Percentiles rank a stretch among this genome's conserved stretches.
These are phyloP conservation scores for Tarsius wallacei DNA, from an alignment of 2,797 vertebrate genomes.

Conservation along the genomic window DNA sequence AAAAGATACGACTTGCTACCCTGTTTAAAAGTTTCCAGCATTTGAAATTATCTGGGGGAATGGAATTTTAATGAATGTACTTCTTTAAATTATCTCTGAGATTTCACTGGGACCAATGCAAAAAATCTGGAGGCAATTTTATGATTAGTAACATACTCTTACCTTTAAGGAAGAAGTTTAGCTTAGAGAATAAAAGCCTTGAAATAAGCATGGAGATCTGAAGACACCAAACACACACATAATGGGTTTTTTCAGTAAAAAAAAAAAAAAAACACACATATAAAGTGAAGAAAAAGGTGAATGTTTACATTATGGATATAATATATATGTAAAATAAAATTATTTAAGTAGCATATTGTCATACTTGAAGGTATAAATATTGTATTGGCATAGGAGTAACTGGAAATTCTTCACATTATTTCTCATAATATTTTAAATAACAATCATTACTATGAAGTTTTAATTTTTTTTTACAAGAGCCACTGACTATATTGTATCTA, in stretches of 20 bases:
- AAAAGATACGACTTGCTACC: background rate
- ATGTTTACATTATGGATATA: background rate
- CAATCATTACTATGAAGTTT: background rate
- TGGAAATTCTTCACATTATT: background rate
- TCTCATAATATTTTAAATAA: background rate
- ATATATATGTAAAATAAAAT: background rate
- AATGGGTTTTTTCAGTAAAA: background rate
- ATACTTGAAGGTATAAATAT: background rate
- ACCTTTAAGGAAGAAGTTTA: conserved; percentile 54
- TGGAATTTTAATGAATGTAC: conserved; percentile 48
- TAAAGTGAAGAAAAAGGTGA: background rate
- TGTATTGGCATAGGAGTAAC: background rate
- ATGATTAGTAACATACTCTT: conserved; percentile 43
- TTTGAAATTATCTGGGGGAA: conserved; percentile 43
- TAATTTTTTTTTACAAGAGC: background rate
- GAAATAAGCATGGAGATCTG: background rate
- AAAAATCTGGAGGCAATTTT: conserved; percentile 52
- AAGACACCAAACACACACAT: background rate
- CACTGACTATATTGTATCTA: background rate
- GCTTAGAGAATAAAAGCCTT: conserved; percentile 37
- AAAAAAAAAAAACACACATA: no score
- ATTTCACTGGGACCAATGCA: conserved; percentile 65
- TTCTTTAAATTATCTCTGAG: conserved; percentile 66
- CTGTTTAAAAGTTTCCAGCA: background rate
- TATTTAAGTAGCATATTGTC: background rate